phyloP scores from a whole-genome alignment of 2,888 invertebrate species.

The Tyria jacobaeae region DNA sequence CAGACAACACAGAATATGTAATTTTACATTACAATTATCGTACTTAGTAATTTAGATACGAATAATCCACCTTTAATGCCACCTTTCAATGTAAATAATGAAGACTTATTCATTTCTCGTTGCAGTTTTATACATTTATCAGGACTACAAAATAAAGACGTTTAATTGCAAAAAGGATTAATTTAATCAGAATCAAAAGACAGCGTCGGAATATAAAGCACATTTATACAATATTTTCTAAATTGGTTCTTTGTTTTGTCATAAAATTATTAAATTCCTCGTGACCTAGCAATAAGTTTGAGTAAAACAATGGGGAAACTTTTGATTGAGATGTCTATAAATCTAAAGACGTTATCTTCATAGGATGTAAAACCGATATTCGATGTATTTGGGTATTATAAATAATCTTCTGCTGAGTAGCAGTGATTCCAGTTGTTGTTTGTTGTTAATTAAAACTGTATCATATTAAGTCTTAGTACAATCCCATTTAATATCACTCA shows the following conservation, averaged over 20 bases:
- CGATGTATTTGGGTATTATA: constrained; percentile 4
- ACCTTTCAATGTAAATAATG: too few species aligned
- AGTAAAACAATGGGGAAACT: constrained; percentile 55
- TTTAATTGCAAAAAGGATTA: constrained; percentile 42
- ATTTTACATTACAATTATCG: too few species aligned
- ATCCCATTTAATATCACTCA: too few species aligned
- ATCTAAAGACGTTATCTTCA: constrained; percentile 33
- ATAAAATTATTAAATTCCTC: constrained; percentile 34
- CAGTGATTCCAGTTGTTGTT: too few species aligned
- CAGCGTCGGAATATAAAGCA: constrained; percentile 31
- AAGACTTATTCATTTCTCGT: too few species aligned
- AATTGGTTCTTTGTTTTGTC: constrained; percentile 34
- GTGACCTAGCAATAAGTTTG: constrained; percentile 46
- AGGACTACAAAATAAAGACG: constrained; percentile 24
- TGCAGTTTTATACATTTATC: too few species aligned
- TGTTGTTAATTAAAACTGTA: too few species aligned
- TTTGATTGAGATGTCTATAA: constrained; percentile 62
- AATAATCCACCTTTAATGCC: too few species aligned
- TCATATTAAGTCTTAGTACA: too few species aligned
- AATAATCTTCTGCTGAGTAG: too few species aligned
- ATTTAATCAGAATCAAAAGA: constrained; percentile 36
- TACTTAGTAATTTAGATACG: too few species aligned
- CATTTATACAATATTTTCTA: constrained; percentile 24
- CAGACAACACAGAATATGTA: too few species aligned
- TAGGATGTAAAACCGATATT: constrained; percentile 22